Evolutionary conservation across 2,113 vertebrate species (phyloP).

Genomic region (Grantiella picta): DNA sequence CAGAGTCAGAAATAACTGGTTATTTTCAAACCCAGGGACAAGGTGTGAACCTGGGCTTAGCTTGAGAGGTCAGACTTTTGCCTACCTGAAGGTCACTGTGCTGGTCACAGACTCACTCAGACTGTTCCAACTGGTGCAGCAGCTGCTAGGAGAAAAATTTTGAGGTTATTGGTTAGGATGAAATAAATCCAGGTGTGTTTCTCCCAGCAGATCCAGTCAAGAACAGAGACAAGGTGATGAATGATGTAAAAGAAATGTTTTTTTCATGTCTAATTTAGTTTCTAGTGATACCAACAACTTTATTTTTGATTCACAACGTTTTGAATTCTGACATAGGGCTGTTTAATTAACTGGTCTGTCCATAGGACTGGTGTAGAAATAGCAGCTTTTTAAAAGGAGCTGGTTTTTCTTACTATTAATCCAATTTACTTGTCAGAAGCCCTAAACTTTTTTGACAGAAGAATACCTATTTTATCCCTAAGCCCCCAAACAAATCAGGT

Average conservation of each 20-base stretch:
- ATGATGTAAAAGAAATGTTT: not conserved
- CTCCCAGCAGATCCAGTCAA: not conserved
- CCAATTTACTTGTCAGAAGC: not conserved
- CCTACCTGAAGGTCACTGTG: not conserved
- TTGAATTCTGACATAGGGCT: not conserved
- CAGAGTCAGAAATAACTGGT: not conserved
- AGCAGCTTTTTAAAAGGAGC: not conserved
- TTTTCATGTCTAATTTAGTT: not conserved
- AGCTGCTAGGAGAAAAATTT: not conserved
- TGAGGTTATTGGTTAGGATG: not conserved
- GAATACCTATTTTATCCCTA: not conserved
- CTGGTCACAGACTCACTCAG: rapidly evolving
- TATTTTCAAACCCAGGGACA: not conserved
- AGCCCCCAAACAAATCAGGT: not conserved
- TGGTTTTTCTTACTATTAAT: not conserved
- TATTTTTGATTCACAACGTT: not conserved
- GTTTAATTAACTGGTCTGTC: not conserved
- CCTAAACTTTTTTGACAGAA: not conserved
- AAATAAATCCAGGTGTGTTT: not conserved
- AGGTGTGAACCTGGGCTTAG: not conserved
- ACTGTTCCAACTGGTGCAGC: not conserved
- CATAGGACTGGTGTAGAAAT: not conserved
- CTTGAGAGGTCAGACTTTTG: not conserved
- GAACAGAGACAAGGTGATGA: not conserved
- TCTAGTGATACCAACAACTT: not conserved